Conservation (phyloP, 2,113 vertebrate species). For the Phrynosoma blainvillii region DNA sequence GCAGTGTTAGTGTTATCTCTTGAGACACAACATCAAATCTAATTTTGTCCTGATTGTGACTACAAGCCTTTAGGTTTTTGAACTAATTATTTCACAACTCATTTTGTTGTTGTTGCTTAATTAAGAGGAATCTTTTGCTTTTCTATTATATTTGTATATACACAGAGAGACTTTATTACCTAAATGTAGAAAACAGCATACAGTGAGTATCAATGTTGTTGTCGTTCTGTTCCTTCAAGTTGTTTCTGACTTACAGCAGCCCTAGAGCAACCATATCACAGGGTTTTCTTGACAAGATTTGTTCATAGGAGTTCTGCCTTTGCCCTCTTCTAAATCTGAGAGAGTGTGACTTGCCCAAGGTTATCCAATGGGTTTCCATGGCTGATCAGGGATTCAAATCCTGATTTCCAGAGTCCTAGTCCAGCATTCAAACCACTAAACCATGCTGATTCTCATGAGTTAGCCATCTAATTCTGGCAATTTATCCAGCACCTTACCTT, state of each 20-base stretch:
- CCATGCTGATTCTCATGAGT: background rate
- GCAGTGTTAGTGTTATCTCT: conserved; percentile 40
- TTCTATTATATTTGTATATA: background rate
- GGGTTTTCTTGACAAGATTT: too few relatives aligned
- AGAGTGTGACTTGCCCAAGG: too few relatives aligned
- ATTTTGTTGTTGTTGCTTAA: background rate
- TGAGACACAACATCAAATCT: conserved; percentile 38
- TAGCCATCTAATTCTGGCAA: background rate
- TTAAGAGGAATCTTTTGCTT: background rate
- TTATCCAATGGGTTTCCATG: too few relatives aligned
- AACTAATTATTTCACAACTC: background rate
- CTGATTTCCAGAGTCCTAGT: too few relatives aligned
- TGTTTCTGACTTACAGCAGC: too few relatives aligned
- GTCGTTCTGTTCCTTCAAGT: too few relatives aligned
- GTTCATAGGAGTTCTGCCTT: too few relatives aligned
- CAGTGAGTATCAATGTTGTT: background rate
- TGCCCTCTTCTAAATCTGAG: too few relatives aligned
- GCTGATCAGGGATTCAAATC: too few relatives aligned
- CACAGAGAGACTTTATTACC: background rate
- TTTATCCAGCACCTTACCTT: too few relatives aligned
- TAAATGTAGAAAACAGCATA: background rate
- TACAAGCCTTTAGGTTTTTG: conserved; percentile 30
- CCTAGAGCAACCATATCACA: too few relatives aligned
- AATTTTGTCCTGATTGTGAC: background rate
- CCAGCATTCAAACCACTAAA: too few relatives aligned